A percentile compares a stretch with the other conserved stretches of the same genome.
phyloP scores from a whole-genome alignment of 2,888 invertebrate genomes.

The Tachystola acroxantha region DNA sequence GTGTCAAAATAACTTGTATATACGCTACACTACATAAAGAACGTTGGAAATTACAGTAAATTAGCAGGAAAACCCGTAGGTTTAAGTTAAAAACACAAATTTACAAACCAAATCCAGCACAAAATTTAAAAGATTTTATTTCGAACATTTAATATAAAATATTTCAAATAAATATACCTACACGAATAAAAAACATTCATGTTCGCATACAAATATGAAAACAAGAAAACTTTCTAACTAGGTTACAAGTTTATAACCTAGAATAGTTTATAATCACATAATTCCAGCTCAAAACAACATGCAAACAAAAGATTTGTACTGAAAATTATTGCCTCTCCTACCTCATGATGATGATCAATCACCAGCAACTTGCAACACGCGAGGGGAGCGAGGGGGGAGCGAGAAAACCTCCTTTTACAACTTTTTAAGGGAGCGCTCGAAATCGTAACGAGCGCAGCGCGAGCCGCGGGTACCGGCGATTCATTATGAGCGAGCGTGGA shows the following conservation, averaged over 20 bases:
- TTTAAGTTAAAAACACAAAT: neutral
- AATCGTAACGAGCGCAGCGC: constrained; percentile 58
- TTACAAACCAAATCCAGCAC: neutral
- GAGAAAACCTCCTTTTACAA: constrained; percentile 53
- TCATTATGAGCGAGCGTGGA: constrained; percentile 72
- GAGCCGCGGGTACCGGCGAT: constrained; percentile 72
- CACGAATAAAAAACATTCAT: too few relatives aligned
- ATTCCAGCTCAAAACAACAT: constrained; percentile 17
- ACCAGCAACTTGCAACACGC: constrained; percentile 46
- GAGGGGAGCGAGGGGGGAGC: constrained; percentile 64
- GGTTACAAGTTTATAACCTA: constrained; percentile 4
- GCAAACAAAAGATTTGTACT: constrained; percentile 20
- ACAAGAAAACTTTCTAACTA: constrained; percentile 2
- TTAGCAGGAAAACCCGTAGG: too few relatives aligned
- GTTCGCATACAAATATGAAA: neutral
- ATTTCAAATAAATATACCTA: too few relatives aligned
- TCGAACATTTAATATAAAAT: too few relatives aligned
- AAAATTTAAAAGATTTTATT: too few relatives aligned
- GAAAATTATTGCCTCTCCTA: constrained; percentile 27
- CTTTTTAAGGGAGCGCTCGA: constrained; percentile 61
- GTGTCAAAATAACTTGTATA: too few relatives aligned
- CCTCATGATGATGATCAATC: constrained; percentile 41
- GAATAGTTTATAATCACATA: constrained; percentile 2
- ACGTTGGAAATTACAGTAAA: too few relatives aligned
- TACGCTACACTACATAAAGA: too few relatives aligned